Evolutionary conservation across 1,140 invertebrate species (phyloP).

Genomic region (Lasioglossum baleicum): DNA sequence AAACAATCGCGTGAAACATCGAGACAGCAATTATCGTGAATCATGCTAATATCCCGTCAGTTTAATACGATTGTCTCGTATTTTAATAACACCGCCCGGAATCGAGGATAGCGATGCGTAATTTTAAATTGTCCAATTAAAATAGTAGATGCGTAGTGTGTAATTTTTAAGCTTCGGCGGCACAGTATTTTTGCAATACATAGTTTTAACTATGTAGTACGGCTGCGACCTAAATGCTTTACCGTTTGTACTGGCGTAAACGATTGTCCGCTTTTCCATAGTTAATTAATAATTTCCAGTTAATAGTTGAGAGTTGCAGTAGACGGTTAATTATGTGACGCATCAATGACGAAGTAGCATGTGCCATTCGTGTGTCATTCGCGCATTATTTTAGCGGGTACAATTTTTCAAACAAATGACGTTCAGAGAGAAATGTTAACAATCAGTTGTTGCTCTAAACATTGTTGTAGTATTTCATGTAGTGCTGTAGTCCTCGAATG

Average conservation of each 20-base stretch:
- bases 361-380: too few relatives aligned
- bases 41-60: conserved; percentile 35
- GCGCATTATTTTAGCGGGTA: too few relatives aligned
- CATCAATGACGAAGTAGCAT: not conserved
- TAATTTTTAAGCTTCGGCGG: not conserved
- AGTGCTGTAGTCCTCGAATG: too few relatives aligned
- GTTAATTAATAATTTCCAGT: not conserved
- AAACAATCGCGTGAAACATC: conserved; percentile 52
- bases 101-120: conserved; percentile 51
- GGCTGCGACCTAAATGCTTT: not conserved
- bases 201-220: not conserved
- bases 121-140: conserved; percentile 11
- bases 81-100: conserved; percentile 46
- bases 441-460: too few relatives aligned
- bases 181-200: not conserved
- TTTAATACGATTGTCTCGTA: conserved; percentile 49
- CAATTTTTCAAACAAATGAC: too few relatives aligned
- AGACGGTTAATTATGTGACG: not conserved
- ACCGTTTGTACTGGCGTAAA: not conserved
- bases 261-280: not conserved
- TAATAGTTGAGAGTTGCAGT: not conserved
- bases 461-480: too few relatives aligned
- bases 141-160: conserved; percentile 13
- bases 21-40: conserved; percentile 59
- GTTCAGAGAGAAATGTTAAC: too few relatives aligned